Conservation (phyloP, 2,888 invertebrate species). For the Tiliacea aurago region DNA sequence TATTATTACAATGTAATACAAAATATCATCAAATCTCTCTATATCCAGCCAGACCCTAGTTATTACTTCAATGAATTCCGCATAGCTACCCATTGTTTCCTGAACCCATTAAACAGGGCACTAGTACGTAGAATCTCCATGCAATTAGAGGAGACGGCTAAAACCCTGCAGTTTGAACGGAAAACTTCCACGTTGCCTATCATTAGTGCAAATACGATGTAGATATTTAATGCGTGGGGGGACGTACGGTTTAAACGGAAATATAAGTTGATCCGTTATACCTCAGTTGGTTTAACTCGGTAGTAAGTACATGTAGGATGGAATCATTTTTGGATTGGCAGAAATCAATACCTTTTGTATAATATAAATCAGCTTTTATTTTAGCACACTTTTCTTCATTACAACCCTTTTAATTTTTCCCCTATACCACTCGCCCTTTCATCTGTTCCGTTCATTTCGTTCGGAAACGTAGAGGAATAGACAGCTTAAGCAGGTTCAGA, state of each 20-base stretch:
- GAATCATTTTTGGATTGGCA: too few relatives aligned
- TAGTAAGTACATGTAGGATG: too few relatives aligned
- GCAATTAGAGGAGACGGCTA: slow-evolving; percentile 48
- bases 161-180: slow-evolving; percentile 5
- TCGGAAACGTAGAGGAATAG: too few relatives aligned
- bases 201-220: slow-evolving; percentile 31
- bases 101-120: slow-evolving; percentile 10
- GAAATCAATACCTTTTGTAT: too few relatives aligned
- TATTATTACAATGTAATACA: neutral
- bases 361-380: too few relatives aligned
- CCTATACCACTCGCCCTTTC: too few relatives aligned
- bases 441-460: too few relatives aligned
- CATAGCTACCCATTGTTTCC: neutral
- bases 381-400: too few relatives aligned
- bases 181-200: slow-evolving; percentile 35
- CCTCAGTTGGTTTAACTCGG: too few relatives aligned
- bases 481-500: too few relatives aligned
- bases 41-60: neutral
- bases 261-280: too few relatives aligned
- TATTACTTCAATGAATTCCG: neutral
- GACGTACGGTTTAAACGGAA: neutral
- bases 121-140: slow-evolving; percentile 17
- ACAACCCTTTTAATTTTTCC: too few relatives aligned
- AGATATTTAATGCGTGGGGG: neutral
- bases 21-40: neutral